Evolutionary conservation across 2,888 invertebrate genomes (phyloP).

Genomic region (Pristionchus fissidentatus): DNA sequence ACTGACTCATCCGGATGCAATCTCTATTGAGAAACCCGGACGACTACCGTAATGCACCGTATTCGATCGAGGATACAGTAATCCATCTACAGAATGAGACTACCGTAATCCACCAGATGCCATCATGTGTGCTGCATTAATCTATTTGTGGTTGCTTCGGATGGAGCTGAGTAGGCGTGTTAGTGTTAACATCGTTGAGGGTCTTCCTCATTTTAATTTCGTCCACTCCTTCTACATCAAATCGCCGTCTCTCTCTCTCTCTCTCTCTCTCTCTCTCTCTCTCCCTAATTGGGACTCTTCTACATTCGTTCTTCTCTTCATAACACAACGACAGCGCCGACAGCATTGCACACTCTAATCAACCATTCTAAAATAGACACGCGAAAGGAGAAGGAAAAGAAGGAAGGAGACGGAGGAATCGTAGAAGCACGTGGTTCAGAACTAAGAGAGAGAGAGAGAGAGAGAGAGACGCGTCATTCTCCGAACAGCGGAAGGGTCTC

Average conservation of each 20-base stretch:
- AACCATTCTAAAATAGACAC: slow-evolving; percentile 11
- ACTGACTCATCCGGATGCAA: neutral
- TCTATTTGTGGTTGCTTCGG: neutral
- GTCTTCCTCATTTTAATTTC: slow-evolving; percentile 9
- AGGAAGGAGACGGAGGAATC: neutral
- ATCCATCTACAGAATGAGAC: neutral
- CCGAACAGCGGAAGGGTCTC: neutral
- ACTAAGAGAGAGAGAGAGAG: neutral
- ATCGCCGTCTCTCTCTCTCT: slow-evolving; percentile 1
- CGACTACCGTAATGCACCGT: no score
- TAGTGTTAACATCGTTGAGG: neutral
- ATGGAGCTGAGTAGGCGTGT: neutral
- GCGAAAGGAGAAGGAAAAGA: neutral
- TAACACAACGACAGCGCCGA: no score
- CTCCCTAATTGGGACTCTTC: neutral
- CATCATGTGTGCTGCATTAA: no score
- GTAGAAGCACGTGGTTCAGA: no score
- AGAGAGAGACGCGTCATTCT: neutral
- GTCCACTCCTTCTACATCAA: neutral
- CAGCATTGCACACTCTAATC: no score
- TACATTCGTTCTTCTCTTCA: neutral
- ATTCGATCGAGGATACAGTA: neutral
- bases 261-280: neutral
- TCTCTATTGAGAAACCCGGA: neutral
- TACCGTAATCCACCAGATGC: neutral